phyloP scores from a whole-genome alignment of 2,797 vertebrate genomes.

The Acanthiza pusilla region DNA sequence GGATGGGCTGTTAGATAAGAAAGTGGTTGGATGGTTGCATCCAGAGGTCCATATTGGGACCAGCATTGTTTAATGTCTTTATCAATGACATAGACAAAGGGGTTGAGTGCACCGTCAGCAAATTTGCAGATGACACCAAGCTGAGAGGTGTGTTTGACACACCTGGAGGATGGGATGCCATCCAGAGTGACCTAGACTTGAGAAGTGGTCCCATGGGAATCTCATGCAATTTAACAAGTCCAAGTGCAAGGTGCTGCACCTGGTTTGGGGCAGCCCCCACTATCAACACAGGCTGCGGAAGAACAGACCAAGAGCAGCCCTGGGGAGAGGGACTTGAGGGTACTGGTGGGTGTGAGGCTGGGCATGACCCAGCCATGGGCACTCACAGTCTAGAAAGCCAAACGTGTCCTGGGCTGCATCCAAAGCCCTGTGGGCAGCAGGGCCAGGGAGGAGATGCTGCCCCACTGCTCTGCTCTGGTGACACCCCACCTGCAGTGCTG shows the following conservation, averaged over 20 bases:
- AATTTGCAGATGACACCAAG: not conserved
- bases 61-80: not conserved
- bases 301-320: not conserved
- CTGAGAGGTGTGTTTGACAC: not conserved
- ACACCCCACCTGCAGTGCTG: not conserved
- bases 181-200: not conserved
- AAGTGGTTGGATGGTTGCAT: not conserved
- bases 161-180: not conserved
- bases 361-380: not conserved
- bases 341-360: not conserved
- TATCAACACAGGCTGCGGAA: not conserved
- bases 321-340: fast-evolving
- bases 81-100: not conserved
- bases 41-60: fast-evolving
- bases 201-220: not conserved
- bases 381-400: not conserved
- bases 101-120: not conserved
- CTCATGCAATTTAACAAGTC: not conserved
- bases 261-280: fast-evolving
- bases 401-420: not conserved
- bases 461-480: not conserved
- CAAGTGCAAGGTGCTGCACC: not conserved
- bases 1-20: not conserved
- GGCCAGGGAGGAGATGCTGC: not conserved
- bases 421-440: fast-evolving